These are phyloP conservation scores for Melanotaenia boesemani DNA, from an alignment of 2,797 vertebrate genomes.

Conservation along the genomic window DNA sequence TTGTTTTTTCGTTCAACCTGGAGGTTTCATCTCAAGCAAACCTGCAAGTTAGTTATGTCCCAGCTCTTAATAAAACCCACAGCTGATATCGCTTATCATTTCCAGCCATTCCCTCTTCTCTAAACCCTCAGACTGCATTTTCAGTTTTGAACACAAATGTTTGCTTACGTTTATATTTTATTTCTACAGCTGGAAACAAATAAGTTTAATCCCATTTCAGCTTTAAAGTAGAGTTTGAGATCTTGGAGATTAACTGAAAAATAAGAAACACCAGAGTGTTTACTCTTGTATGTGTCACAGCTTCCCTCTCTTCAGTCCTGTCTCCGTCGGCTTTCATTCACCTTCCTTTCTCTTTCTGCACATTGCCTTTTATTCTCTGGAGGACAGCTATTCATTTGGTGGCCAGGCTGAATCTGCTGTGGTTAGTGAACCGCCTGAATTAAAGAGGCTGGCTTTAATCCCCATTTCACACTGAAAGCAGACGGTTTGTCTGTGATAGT, in stretches of 20 bases:
- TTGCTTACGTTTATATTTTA: no score
- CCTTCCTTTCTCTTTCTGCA: slow-evolving; percentile 35
- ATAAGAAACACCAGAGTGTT: no score
- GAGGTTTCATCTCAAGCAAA: not conserved
- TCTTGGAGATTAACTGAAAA: no score
- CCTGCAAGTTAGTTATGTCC: not conserved
- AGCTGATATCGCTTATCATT: slow-evolving; percentile 19
- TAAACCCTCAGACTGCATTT: not conserved
- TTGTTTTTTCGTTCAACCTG: no score
- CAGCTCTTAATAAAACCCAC: slow-evolving; percentile 27
- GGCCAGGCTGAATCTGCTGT: slow-evolving; percentile 37
- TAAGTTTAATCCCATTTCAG: no score
- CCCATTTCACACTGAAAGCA: slow-evolving; percentile 34
- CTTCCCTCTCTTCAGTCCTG: not conserved
- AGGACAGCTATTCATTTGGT: slow-evolving; percentile 39
- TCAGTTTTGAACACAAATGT: no score
- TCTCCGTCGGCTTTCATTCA: slow-evolving; percentile 29
- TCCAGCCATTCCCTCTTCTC: not conserved
- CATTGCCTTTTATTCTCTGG: slow-evolving; percentile 31
- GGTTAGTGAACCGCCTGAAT: slow-evolving; percentile 48
- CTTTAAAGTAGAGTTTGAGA: no score
- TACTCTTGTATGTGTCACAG: no score
- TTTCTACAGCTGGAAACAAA: no score
- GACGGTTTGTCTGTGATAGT: slow-evolving; percentile 44
- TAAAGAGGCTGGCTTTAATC: slow-evolving; percentile 43